Base-by-base conservation (phyloP, 1,140 invertebrate genomes). In the Drosophila murphyi region DNA sequence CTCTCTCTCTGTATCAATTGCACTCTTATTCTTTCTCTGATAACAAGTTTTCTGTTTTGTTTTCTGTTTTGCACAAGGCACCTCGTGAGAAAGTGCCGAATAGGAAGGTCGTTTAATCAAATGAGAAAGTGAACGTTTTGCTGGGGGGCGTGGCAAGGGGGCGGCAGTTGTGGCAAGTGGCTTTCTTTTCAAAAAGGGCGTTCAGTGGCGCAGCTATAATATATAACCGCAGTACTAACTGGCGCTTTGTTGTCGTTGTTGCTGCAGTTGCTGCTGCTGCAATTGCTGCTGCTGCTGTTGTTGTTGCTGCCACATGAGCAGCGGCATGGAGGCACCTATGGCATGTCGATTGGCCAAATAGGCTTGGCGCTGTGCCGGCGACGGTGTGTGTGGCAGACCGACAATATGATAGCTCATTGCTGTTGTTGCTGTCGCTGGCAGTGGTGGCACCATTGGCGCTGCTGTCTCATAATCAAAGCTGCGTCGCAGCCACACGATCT, bases 341-440 rank as follows among this genome's bases (percentile, higher is more conserved):
- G 91, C 89, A 72, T 77, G 76, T 39, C 78, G 87, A 74, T 92
- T 92, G 45, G 91, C 91, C 57, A 92, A 64, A 50, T 90, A 92
- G 0, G 90, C 77, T 31, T 90, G 87, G 0, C 78, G 37, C 37
- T 89, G 83, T 4, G 59, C 43, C 12, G 91, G 90, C 64, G 70
- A 59, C 0, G 91, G 91, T 3, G 91, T 92, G 63, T 82, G 82
- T n/a, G 91, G 91, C 69, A 92, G 70, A 3, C 90, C 83, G 52
- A 89, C 70, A 60, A 85, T 76, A 43, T 88, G 83, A 54, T 88
- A 87, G 73, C 80, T 64, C 71, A 78, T 39, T n/a, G 50, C 43
- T 2, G 59, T 37, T 32, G 55, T 4, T 34, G 41, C 12, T 34
- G 56, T n/a, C 5, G 68, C 54, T n/a, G 80, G 78, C 12, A 61